Percentiles rank a stretch among this genome's conserved stretches.
These are phyloP conservation scores for Sebastes minor DNA, from an alignment of 2,797 vertebrate genomes.

Conservation along the genomic window DNA sequence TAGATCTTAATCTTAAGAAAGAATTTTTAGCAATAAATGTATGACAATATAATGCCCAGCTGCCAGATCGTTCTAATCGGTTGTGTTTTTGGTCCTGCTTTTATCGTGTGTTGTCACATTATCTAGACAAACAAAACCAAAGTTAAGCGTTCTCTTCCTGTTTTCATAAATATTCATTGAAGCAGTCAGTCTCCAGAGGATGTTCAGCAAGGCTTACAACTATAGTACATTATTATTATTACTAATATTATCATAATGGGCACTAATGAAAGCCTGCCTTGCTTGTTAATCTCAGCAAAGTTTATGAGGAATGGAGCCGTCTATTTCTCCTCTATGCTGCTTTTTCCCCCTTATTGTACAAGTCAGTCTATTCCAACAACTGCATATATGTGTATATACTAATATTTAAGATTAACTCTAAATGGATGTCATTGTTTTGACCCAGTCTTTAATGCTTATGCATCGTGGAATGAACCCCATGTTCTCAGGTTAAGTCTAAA, in stretches of 20 bases:
- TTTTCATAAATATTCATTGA: slow-evolving; percentile 6
- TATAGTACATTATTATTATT: neutral
- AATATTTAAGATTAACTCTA: neutral
- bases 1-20: neutral
- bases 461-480: slow-evolving; percentile 51
- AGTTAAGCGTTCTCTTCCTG: neutral
- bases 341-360: neutral
- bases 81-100: neutral
- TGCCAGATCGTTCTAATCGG: slow-evolving; percentile 4
- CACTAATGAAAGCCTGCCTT: neutral
- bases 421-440: slow-evolving; percentile 39
- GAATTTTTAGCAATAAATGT: neutral
- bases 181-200: neutral
- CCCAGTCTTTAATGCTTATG: slow-evolving; percentile 11
- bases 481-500: slow-evolving; percentile 63
- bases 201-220: neutral
- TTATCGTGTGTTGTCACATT: neutral
- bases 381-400: neutral
- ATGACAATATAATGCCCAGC: neutral
- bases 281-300: neutral
- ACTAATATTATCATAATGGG: neutral
- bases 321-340: neutral
- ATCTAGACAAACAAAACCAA: neutral
- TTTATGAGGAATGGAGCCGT: neutral
- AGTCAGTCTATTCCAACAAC: neutral